phyloP scores from a whole-genome alignment of 2,797 vertebrate species.

The Enteromius afrohamiltoni region DNA sequence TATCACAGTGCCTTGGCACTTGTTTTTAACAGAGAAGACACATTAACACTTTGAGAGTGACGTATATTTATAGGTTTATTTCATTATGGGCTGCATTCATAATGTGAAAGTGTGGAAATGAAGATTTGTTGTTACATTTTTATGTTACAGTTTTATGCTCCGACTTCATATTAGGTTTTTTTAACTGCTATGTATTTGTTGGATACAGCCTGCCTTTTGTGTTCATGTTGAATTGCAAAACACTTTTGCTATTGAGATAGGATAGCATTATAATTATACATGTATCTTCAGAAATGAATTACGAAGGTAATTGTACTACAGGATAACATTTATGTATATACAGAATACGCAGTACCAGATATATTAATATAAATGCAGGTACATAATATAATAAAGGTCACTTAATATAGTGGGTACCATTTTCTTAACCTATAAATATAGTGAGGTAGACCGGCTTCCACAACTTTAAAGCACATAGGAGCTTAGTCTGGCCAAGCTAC shows the following conservation, averaged over 20 bases:
- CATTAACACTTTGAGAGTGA: constrained; percentile 23
- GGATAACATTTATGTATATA: neutral
- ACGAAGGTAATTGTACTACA: neutral
- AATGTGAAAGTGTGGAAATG: neutral
- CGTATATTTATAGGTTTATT: constrained; percentile 7
- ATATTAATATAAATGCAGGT: neutral
- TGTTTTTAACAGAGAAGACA: constrained; percentile 25
- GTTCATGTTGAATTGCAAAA: neutral
- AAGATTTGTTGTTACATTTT: neutral
- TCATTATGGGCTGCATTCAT: neutral
- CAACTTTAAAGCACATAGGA: too few species aligned
- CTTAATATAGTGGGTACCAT: neutral
- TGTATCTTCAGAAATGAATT: neutral
- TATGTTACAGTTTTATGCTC: neutral
- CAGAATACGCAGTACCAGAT: neutral
- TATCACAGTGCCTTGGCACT: constrained; percentile 32
- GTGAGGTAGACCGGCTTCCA: too few species aligned
- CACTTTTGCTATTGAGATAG: neutral
- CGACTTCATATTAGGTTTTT: neutral
- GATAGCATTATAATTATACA: neutral
- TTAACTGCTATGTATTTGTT: neutral
- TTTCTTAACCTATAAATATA: neutral
- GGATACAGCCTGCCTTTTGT: neutral
- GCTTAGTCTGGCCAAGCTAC: too few species aligned
- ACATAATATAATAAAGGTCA: neutral